Conservation (phyloP, 2,113 vertebrate genomes). For the Gallinago undulata region DNA sequence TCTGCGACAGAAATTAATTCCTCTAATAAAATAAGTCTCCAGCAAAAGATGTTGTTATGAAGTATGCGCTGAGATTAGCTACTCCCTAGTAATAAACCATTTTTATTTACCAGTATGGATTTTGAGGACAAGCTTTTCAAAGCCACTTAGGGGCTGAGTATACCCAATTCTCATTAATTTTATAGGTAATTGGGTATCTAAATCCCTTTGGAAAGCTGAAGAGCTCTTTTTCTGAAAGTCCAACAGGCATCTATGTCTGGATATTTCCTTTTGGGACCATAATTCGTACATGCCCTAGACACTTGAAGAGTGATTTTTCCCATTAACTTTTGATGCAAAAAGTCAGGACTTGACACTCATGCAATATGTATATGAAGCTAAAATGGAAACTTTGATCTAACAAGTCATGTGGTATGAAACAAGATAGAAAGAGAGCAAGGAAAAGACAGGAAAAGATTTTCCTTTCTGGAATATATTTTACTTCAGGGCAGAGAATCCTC, state of each 20-base stretch:
- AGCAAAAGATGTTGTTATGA: background rate
- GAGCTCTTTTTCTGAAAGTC: constrained; percentile 14
- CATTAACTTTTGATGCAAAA: constrained; percentile 46
- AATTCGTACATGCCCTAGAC: background rate
- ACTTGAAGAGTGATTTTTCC: background rate
- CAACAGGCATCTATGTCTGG: background rate
- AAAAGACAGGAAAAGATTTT: background rate
- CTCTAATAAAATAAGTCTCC: background rate
- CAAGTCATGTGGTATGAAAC: background rate
- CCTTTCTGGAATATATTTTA: background rate
- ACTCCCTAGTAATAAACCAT: background rate
- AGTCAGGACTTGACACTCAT: constrained; percentile 33
- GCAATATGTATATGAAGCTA: constrained; percentile 35
- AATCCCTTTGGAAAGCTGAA: constrained; percentile 11
- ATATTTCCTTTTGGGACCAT: background rate
- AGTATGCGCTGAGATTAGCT: background rate
- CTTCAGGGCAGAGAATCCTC: background rate
- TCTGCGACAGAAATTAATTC: background rate
- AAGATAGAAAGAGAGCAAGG: constrained; percentile 6
- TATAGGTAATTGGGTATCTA: constrained; percentile 15
- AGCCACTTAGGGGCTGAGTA: constrained; percentile 34
- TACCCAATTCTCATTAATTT: constrained; percentile 59
- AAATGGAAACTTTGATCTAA: constrained; percentile 51
- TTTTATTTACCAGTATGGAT: constrained; percentile 17
- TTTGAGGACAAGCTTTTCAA: constrained; percentile 28